Conservation (phyloP, 2,113 vertebrate species). For the Crotalus viridis region DNA sequence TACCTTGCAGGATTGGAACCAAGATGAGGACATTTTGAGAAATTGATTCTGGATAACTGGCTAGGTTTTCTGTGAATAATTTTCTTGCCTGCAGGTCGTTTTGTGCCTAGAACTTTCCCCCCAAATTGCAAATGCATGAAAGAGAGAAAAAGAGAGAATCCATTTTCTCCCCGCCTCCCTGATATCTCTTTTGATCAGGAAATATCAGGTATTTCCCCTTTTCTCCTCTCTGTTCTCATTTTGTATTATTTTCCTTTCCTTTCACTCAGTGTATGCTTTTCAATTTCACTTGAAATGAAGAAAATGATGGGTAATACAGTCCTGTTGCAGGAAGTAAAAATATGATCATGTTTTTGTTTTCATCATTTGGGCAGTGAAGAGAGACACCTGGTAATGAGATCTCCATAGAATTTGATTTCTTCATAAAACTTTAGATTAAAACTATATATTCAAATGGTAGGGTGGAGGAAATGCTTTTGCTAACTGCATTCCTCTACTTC, state of each 20-base stretch:
- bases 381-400: conserved; percentile 26
- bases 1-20: not conserved
- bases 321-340: not conserved
- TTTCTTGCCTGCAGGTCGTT: not conserved
- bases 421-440: not conserved
- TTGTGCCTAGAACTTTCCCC: not conserved
- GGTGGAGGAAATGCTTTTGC: not conserved
- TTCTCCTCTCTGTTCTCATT: not conserved
- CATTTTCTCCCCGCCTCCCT: not conserved
- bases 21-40: not conserved
- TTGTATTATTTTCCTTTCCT: not conserved
- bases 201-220: not conserved
- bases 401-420: conserved; percentile 12
- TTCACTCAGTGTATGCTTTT: not conserved
- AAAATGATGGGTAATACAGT: conserved; percentile 9
- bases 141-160: not conserved
- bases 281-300: conserved; percentile 16
- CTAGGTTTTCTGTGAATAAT: not conserved
- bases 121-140: not conserved
- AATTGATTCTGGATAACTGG: not conserved
- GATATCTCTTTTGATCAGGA: not conserved
- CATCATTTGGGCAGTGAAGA: conserved; percentile 18
- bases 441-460: not conserved
- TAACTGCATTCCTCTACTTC: not conserved
- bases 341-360: not conserved